Evolutionary conservation across 53 echinoderm and acorn worm genomes (phyloP).

Genomic region (Paelopatides confundens): DNA sequence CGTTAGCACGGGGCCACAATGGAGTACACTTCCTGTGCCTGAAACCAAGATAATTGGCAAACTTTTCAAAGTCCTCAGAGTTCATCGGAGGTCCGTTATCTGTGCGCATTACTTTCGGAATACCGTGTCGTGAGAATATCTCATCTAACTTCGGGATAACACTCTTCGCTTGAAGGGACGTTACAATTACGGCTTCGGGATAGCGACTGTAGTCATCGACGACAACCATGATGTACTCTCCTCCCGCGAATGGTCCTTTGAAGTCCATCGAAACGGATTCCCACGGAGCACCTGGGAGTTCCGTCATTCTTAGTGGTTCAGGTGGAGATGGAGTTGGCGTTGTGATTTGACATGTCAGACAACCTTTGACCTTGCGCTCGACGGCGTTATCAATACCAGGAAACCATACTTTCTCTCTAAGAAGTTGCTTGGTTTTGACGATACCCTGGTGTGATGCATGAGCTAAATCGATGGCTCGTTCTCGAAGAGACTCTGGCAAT

Average conservation of each 20-base stretch:
- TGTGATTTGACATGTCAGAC: constrained; percentile 58
- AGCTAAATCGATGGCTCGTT: constrained; percentile 56
- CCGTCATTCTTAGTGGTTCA: too few species aligned
- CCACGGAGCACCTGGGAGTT: constrained; percentile 1
- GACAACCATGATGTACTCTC: constrained; percentile 84
- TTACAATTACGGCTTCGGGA: too few species aligned
- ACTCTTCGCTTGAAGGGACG: constrained; percentile 43
- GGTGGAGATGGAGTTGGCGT: constrained; percentile 43
- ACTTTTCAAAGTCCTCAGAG: constrained; percentile 48
- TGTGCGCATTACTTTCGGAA: constrained; percentile 58
- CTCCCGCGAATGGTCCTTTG: too few species aligned
- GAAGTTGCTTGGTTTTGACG: constrained; percentile 63
- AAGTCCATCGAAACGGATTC: too few species aligned
- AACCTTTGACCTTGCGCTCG: not conserved
- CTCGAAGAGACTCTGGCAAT: constrained; percentile 28
- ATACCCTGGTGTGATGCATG: constrained; percentile 65
- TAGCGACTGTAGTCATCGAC: constrained; percentile 76
- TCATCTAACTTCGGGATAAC: constrained; percentile 60
- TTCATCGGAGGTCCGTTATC: constrained; percentile 77
- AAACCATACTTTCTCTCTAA: constrained; percentile 66
- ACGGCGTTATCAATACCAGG: constrained; percentile 33
- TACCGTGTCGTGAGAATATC: constrained; percentile 56
- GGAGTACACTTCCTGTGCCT: constrained; percentile 55
- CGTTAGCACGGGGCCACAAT: constrained; percentile 71
- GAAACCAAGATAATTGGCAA: constrained; percentile 68